Evolutionary conservation across 1,140 invertebrate genomes (phyloP), one percentile per base, ranked within the genome.

Genomic region (Nilaparvata lugens): DNA sequence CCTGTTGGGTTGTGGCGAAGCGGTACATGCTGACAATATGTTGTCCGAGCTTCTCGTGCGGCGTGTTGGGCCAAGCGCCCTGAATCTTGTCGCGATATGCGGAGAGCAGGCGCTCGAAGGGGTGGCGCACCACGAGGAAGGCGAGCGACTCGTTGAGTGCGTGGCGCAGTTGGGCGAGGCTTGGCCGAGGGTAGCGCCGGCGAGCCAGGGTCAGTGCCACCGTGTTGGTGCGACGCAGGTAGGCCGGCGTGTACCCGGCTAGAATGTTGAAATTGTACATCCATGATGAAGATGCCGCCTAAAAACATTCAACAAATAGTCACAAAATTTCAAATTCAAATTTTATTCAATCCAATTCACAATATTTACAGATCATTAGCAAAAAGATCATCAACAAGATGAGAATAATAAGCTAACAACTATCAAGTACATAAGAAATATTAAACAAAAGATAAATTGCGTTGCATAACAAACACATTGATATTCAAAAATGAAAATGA

Each of bases 51-150:
- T 88, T 89, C 58, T 87, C 84, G 66, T 91, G 88, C 69, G 86
- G 83, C 14, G 88, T 88, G 70, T 88, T 86, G 0, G 88, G 86
- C 65, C 88, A 77, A 42, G 87, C 86, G 66, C 86, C 86, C 63
- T 89, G 83, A 62, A 95, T 81, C 75, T 95, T 95, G 70, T 93
- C 91, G 66, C 90, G 82, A 74, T 94, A 96, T 14, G 90, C 91
- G 42, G 89, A 93, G 45, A 94, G 79, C 35, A 95, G 76, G 67
- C 93, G 78, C 71, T 96, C 91, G 63, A 95, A 83, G 7, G 93
- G 93, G 76, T 95, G 89, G 57, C 93, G 77, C 0, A 90, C 90
- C 65, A 95, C 92, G 52, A 95, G 77, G 69, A 95, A 91, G 57
- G 87, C 86, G 52, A 87, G 76, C 56, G 83, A 84, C 69, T 81